Conservation (phyloP, 2,888 invertebrate species). For the Clivina fossor region DNA sequence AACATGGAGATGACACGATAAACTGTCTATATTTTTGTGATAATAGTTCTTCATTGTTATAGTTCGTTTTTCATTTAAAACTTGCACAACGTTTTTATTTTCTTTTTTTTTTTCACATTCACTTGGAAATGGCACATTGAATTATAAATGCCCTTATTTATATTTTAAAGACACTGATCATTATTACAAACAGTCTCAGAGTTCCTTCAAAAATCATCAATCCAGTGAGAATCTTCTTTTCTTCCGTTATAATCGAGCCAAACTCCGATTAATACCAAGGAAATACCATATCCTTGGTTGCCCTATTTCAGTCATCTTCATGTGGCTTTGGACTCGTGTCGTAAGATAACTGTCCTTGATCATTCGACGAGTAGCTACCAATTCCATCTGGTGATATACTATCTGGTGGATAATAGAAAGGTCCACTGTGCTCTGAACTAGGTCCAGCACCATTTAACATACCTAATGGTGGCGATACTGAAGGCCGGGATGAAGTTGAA, state of each 20-base stretch:
- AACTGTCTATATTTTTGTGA: constrained; percentile 22
- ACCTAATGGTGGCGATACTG: constrained; percentile 64
- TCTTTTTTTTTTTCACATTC: constrained; percentile 18
- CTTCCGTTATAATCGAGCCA: no score
- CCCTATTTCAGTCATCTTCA: constrained; percentile 78
- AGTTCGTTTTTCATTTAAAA: constrained; percentile 15
- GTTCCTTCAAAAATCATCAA: not conserved
- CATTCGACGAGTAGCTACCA: constrained; percentile 56
- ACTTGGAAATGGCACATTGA: constrained; percentile 49
- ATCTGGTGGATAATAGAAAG: constrained; percentile 68
- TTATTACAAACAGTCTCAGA: constrained; percentile 12
- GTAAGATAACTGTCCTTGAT: constrained; percentile 67
- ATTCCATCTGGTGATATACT: constrained; percentile 69
- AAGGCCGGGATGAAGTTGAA: constrained; percentile 57
- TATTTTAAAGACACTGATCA: constrained; percentile 31
- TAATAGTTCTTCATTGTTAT: constrained; percentile 11
- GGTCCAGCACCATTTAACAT: constrained; percentile 60
- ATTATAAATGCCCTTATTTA: constrained; percentile 43
- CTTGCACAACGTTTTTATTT: constrained; percentile 9
- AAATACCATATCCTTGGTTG: constrained; percentile 54
- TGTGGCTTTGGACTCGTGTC: constrained; percentile 69
- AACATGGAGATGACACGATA: constrained; percentile 43
- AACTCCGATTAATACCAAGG: constrained; percentile 50
- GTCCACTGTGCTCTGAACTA: constrained; percentile 54
- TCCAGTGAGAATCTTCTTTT: constrained; percentile 6